Base-by-base conservation (phyloP, 2,888 invertebrate species). In the Deilephila porcellus region DNA sequence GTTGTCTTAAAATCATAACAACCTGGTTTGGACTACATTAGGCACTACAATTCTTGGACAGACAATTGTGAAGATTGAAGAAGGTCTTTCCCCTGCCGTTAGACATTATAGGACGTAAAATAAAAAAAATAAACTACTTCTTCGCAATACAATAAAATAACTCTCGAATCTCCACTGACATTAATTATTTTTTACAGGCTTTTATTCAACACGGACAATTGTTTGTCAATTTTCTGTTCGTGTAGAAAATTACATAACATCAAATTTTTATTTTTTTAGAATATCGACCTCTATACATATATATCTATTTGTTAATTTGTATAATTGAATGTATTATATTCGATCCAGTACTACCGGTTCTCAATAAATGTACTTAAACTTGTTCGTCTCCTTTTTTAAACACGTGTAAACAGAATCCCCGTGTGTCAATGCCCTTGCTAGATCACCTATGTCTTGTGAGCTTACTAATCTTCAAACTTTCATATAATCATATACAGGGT, bases 381-480 rank as follows among this genome's bases (percentile, higher is more conserved):
- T 56, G 56, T 56, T 56, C 56, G n/a, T 56, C n/a, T 56, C 56
- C 56, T 56, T 56, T 56, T 56, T 56, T n/a, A 5, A 56, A 56
- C 14, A 19, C 56, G n/a, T 19, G 56, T 56, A n/a, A 5, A 56
- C 5, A n/a, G 6, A 56, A 6, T 56, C 7, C 19, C 19, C n/a
- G 5, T 6, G 52, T 14, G 56, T n/a, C 56, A 56, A 19, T 56
- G 56, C 17, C n/a, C 4, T n/a, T 56, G 19, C 56, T 53, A 53
- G 19, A 19, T 1, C 19, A 6, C 1, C 56, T 19, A 6, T 56
- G 56, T 1, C 19, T 56, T n/a, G 17, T 6, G 1, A 19, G n/a
- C 7, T 6, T 56, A 56, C 6, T 3, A 6, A n/a, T 19, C n/a
- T n/a, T 56, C 19, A 56, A 56, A n/a, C 53, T 56, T 56, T n/a